phyloP scores from a whole-genome alignment of 2,888 invertebrate species.

The Drosophila ezoana region DNA sequence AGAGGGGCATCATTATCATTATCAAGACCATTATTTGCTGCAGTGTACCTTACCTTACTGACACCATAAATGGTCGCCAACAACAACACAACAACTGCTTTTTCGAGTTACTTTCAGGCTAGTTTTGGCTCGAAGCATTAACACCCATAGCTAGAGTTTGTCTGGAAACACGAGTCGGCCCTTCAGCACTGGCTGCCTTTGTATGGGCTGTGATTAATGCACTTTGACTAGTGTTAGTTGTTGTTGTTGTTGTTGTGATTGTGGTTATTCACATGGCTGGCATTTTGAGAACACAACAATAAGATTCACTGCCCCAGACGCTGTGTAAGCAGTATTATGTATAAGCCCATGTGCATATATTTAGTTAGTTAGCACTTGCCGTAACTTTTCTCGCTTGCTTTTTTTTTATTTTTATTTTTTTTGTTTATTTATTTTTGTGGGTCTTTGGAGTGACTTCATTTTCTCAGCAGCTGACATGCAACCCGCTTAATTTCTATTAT shows the following conservation, averaged over 20 bases:
- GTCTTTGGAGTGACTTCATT: slow-evolving; percentile 72
- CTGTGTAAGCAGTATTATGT: slow-evolving; percentile 47
- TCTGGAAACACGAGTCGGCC: slow-evolving; percentile 22
- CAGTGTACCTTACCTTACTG: slow-evolving; percentile 80
- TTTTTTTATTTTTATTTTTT: slow-evolving; percentile 25
- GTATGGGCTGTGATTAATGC: slow-evolving; percentile 53
- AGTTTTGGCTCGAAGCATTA: slow-evolving; percentile 32
- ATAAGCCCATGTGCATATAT: slow-evolving; percentile 50
- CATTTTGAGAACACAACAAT: slow-evolving; percentile 67
- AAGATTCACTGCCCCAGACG: slow-evolving; percentile 69
- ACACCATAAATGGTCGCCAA: slow-evolving; percentile 71
- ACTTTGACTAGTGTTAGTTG: slow-evolving; percentile 34
- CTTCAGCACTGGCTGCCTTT: slow-evolving; percentile 48
- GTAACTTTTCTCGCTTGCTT: slow-evolving; percentile 68
- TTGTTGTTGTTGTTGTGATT: slow-evolving; percentile 12
- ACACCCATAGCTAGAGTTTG: slow-evolving; percentile 36
- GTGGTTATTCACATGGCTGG: slow-evolving; percentile 54
- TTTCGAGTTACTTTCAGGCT: slow-evolving; percentile 41
- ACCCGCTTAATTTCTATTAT: slow-evolving; percentile 76
- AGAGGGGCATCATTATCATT: slow-evolving; percentile 72
- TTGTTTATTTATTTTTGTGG: slow-evolving; percentile 34
- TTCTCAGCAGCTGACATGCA: slow-evolving; percentile 78
- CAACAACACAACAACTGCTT: slow-evolving; percentile 7
- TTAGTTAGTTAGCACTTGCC: slow-evolving; percentile 75
- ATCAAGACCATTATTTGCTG: slow-evolving; percentile 73